Evolutionary conservation across 2,888 invertebrate species (phyloP), one percentile per base, ranked within the genome.

Genomic region (Lagria hirta): DNA sequence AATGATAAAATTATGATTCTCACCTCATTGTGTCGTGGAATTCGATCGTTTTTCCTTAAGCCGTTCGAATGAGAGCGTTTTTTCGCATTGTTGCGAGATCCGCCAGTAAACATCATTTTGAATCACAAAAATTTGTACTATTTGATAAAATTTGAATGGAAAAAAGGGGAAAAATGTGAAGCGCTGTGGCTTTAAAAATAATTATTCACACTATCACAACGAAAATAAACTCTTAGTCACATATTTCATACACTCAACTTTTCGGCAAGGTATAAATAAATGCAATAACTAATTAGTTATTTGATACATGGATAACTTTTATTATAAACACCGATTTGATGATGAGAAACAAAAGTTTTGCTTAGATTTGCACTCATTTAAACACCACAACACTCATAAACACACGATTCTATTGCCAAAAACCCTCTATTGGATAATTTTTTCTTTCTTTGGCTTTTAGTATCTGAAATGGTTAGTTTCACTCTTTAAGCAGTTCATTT

Each of bases 61-160:
- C 70, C 64, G 56, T 66, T 65, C 8, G 69, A 67, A 28, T 67
- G 68, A 52, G 70, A 75, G 51, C 73, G 67, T 58, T 77, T 78
- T 64, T 78, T n/a, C n/a, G n/a, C n/a, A n/a, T n/a, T 81, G 55
- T 80, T 76, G 66, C 79, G 78, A 48, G 80, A 79, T 62, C 80
- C 79, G 58, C 82, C 82, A 58, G 82, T 82, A 71, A 83, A 83
- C 82, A 83, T 83, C 83, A 83, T 83, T 60, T 75, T 78, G 61
- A 41, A 29, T 40, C 30, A 22, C 32, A 18, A 30, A 6, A 1
- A 12, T 37, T 37, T 27, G 37, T 27, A 28, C 37, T 37, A 3
- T 28, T 37, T 12, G 37, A 32, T 24, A 40, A n/a, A n/a, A 32
- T 24, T 40, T 38, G n/a, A 12, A 15, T 2, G 12, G 18, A 35